Conservation (phyloP, 2,888 invertebrate genomes). For the Zonitis immaculata region DNA sequence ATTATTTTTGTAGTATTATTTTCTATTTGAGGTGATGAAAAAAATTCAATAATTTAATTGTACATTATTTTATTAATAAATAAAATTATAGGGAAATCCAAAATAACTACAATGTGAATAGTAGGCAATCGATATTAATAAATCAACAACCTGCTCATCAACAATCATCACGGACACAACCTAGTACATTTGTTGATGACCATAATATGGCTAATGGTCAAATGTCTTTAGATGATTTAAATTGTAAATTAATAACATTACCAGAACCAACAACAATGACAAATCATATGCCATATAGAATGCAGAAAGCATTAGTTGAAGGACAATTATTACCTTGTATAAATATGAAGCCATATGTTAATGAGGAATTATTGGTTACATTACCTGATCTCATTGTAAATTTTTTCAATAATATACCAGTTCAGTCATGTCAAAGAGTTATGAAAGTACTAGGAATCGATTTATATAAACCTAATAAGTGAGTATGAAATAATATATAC, state of each 20-base stretch:
- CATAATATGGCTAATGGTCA: constrained; percentile 37
- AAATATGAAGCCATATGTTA: constrained; percentile 80
- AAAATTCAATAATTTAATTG: too few relatives aligned
- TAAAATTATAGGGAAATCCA: constrained; percentile 27
- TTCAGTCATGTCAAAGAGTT: constrained; percentile 71
- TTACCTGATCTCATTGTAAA: constrained; percentile 74
- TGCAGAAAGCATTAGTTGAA: constrained; percentile 76
- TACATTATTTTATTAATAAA: too few relatives aligned
- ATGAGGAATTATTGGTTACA: constrained; percentile 77
- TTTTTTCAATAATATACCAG: constrained; percentile 73
- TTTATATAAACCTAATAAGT: constrained; percentile 80
- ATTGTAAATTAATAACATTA: constrained; percentile 64
- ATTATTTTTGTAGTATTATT: too few relatives aligned
- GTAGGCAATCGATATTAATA: constrained; percentile 31
- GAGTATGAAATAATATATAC: constrained; percentile 43
- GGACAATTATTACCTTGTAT: constrained; percentile 80
- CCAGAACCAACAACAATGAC: constrained; percentile 64
- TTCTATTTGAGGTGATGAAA: too few relatives aligned
- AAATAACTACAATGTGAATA: constrained; percentile 35
- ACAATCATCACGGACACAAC: constrained; percentile 39
- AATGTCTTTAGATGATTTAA: constrained; percentile 44
- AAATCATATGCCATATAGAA: constrained; percentile 70
- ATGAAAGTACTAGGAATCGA: constrained; percentile 76
- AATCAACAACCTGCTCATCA: constrained; percentile 49
- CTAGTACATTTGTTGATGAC: constrained; percentile 33